Percentiles rank a stretch among this genome's conserved stretches.
Conservation (phyloP, 2,888 invertebrate species). For the Plusia festucae region DNA sequence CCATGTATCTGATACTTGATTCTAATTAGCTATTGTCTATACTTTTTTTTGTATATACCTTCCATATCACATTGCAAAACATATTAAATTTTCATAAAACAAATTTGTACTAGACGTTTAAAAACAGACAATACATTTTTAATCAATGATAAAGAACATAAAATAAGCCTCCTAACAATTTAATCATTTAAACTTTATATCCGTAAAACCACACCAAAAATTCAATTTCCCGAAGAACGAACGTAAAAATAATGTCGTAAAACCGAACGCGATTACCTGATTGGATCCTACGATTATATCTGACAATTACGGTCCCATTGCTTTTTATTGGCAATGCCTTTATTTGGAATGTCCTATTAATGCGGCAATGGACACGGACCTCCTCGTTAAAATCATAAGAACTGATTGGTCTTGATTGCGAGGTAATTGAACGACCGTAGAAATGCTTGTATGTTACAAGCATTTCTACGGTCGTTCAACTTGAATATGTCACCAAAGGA, state of each 20-base stretch:
- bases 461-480: too few relatives aligned
- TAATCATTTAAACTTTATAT: conserved; percentile 14
- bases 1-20: too few relatives aligned
- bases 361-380: conserved; percentile 44
- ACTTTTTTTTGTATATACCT: too few relatives aligned
- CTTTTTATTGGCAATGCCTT: conserved; percentile 58
- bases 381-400: conserved; percentile 55
- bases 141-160: background rate
- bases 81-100: too few relatives aligned
- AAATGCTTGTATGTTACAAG: conserved; percentile 14
- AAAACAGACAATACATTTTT: conserved; percentile 5
- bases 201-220: conserved; percentile 30
- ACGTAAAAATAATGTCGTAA: conserved; percentile 59
- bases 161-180: background rate
- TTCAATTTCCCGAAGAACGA: conserved; percentile 46
- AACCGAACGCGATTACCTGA: conserved; percentile 57
- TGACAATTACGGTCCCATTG: conserved; percentile 53
- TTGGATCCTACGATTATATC: conserved; percentile 53
- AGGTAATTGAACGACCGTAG: conserved; percentile 37
- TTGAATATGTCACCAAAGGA: conserved; percentile 16
- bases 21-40: too few relatives aligned
- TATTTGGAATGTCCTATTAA: conserved; percentile 55
- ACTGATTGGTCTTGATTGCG: conserved; percentile 51
- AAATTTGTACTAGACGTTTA: too few relatives aligned
- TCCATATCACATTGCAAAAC: too few relatives aligned